Base-by-base conservation (phyloP, 64 coral and sea anemone species). In the Trachythela sp. region DNA sequence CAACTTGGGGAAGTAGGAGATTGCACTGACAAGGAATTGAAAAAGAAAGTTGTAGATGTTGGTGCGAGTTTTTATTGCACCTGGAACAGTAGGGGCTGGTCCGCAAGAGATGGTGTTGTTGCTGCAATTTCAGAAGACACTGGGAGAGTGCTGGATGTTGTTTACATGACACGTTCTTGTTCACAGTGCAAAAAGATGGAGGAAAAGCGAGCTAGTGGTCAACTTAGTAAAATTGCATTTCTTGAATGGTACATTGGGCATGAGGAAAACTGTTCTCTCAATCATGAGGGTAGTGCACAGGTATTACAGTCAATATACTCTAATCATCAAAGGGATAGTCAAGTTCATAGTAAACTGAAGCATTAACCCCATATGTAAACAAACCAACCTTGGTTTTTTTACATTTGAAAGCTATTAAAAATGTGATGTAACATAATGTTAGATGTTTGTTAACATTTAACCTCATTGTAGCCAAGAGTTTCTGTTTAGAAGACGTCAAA, bases 101-200 rank as follows among this genome's bases (percentile, higher is more conserved):
- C 71, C 13, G 33, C 88, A 80, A 83, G 71, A 58, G 75, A 89
- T 89, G 88, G 88, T 22, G 75, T 89, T 56, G 88, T 89, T 54
- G 88, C 88, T 13, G 88, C 88, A 7, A 89, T 89, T 76, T 83
- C 75, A 37, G 49, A n/a, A 36, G 48, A 89, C 48, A 83, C 88
- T n/a, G 88, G 88, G 20, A 89, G 58, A 84, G 88, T 89, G 31
- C 88, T 89, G 45, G 88, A 89, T 84, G 88, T 89, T 38, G 45
- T 51, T 15, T 89, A 83, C 72, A 80, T 52, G 70, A 77, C 88
- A 83, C 70, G 83, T 52, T 83, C 88, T 34, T 89, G 72, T 13
- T 37, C 88, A 0, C 40, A 89, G 15, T 89, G 87, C 77, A 89
- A 43, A 80, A 49, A 89, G 70, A 89, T 89, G 87, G 72, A 83